Conservation (phyloP, 1,140 invertebrate genomes). For the Drosophila insularis region DNA sequence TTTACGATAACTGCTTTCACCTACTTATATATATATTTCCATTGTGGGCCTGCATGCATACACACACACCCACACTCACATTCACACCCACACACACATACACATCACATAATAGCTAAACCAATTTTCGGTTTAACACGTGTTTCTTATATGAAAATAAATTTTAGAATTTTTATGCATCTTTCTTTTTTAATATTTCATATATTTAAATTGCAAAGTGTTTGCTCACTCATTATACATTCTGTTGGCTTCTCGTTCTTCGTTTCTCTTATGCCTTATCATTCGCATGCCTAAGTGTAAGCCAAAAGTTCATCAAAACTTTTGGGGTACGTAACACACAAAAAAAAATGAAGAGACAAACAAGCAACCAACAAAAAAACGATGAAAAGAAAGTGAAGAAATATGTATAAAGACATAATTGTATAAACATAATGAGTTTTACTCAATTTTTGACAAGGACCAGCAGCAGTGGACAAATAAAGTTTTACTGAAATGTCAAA, state of each 20-base stretch:
- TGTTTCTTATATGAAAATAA: slow-evolving; percentile 21
- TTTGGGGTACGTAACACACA: slow-evolving; percentile 15
- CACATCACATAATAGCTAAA: too few species aligned
- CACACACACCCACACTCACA: slow-evolving; percentile 21
- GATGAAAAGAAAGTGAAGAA: background rate
- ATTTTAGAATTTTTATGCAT: slow-evolving; percentile 30
- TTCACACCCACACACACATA: slow-evolving; percentile 10
- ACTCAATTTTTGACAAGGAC: slow-evolving; percentile 23
- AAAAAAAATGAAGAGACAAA: background rate
- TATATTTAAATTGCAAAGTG: slow-evolving; percentile 65
- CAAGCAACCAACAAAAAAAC: background rate
- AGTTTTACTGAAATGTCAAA: background rate
- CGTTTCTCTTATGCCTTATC: background rate
- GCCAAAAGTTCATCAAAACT: slow-evolving; percentile 56
- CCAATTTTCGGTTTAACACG: slow-evolving; percentile 37
- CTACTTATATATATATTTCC: slow-evolving; percentile 59
- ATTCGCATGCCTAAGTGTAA: slow-evolving; percentile 52
- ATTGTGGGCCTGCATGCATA: slow-evolving; percentile 48
- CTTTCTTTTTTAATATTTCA: slow-evolving; percentile 34
- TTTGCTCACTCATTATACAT: slow-evolving; percentile 53
- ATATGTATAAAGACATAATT: slow-evolving; percentile 39
- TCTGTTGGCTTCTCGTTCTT: slow-evolving; percentile 37
- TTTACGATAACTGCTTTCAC: slow-evolving; percentile 79
- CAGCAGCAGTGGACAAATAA: slow-evolving; percentile 5
- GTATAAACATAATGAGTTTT: slow-evolving; percentile 53